These are phyloP conservation scores for Peucedramus taeniatus DNA, from an alignment of 2,113 vertebrate species.

Conservation along the genomic window DNA sequence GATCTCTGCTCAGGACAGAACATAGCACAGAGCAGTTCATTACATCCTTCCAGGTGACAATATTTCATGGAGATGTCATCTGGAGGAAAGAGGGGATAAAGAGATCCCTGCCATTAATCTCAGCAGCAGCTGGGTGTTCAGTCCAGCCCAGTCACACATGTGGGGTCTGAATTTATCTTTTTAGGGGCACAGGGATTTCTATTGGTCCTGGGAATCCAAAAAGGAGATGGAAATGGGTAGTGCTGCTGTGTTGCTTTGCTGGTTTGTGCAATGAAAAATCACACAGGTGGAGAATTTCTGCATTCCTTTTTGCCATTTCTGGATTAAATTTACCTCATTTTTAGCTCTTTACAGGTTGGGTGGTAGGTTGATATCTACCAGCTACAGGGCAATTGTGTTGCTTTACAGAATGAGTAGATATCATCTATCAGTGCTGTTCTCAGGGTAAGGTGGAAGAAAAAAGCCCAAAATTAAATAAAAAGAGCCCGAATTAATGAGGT, in stretches of 20 bases:
- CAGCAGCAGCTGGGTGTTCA: background rate
- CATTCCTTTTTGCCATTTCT: background rate
- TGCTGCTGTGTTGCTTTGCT: background rate
- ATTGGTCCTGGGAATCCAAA: background rate
- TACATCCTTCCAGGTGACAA: background rate
- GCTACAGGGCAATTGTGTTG: background rate
- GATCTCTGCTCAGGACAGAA: background rate
- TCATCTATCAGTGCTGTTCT: fast-evolving
- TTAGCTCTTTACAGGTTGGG: background rate
- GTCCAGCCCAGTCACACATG: background rate
- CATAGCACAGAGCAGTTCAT: background rate
- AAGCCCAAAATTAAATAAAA: background rate
- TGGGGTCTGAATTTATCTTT: background rate
- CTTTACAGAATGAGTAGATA: background rate
- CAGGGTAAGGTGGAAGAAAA: background rate
- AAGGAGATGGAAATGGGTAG: background rate
- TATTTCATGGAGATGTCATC: background rate
- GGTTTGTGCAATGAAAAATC: background rate
- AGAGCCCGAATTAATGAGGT: background rate
- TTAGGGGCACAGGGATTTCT: background rate
- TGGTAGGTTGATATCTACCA: background rate
- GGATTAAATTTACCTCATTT: background rate
- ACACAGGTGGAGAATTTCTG: background rate
- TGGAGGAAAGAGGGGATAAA: background rate
- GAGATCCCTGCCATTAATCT: background rate